These are phyloP conservation scores for Coenonympha glycerion DNA, from an alignment of 2,888 invertebrate genomes.

Conservation along the genomic window DNA sequence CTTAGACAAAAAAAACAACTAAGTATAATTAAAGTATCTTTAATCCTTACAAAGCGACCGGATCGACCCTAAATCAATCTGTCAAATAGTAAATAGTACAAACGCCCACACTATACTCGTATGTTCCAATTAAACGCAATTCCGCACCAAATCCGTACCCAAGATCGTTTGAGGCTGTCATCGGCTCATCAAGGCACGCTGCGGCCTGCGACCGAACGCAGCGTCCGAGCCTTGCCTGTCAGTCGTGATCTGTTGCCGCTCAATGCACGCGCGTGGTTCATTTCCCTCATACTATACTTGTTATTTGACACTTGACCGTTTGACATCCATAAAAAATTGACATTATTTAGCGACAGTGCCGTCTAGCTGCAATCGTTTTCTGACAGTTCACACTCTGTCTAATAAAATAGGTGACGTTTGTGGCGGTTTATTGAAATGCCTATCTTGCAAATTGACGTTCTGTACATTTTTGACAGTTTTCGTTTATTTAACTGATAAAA, in stretches of 20 bases:
- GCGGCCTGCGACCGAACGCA: constrained; percentile 46
- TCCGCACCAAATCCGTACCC: constrained; percentile 40
- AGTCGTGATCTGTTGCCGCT: constrained; percentile 61
- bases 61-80: not conserved
- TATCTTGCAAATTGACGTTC: no score
- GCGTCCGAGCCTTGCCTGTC: constrained; percentile 41
- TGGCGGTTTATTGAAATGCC: constrained; percentile 36
- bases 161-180: constrained; percentile 58
- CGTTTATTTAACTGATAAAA: no score
- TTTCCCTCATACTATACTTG: not conserved
- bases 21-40: no score
- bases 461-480: not conserved
- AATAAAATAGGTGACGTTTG: not conserved
- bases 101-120: constrained; percentile 20
- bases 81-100: not conserved
- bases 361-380: no score
- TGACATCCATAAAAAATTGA: not conserved
- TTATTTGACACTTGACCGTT: not conserved
- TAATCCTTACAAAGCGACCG: not conserved
- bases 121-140: constrained; percentile 45
- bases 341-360: no score
- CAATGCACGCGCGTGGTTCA: constrained; percentile 38
- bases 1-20: no score
- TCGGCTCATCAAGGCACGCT: constrained; percentile 43
- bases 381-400: not conserved